Conservation (phyloP, 2,113 vertebrate genomes). For the Machaerirhynchus nigripectus region DNA sequence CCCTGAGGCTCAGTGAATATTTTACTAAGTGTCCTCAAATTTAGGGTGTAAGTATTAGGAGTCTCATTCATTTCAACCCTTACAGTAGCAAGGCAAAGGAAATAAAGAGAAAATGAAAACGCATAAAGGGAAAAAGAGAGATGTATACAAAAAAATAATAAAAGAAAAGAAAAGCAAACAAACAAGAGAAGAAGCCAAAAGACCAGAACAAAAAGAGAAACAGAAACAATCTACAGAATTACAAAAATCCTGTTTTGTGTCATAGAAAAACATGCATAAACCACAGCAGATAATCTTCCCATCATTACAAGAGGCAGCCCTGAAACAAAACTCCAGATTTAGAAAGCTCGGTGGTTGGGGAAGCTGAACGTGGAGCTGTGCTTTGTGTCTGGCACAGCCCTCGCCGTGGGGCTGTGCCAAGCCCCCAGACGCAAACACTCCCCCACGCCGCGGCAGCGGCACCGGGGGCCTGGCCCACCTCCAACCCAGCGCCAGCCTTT, state of each 20-base stretch:
- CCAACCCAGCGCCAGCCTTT: neutral
- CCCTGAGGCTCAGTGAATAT: neutral
- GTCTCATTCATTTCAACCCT: neutral
- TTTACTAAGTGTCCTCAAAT: neutral
- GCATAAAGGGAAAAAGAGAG: neutral
- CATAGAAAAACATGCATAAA: neutral
- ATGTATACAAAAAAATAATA: neutral
- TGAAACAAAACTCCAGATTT: neutral
- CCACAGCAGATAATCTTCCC: neutral
- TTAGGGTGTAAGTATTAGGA: neutral
- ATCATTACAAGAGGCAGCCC: neutral
- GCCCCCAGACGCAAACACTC: neutral
- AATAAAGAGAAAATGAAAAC: neutral
- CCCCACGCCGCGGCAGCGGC: fast-evolving
- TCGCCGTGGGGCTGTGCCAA: neutral
- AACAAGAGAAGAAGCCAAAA: neutral
- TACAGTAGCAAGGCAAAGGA: neutral
- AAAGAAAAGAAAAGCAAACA: neutral
- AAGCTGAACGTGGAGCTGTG: neutral
- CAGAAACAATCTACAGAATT: neutral
- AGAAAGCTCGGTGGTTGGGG: neutral
- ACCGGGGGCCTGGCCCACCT: neutral
- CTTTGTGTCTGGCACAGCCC: neutral
- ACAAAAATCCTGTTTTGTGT: neutral
- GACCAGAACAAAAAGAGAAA: neutral